phyloP scores from a whole-genome alignment of 37 sponge, comb jelly and placozoan genomes.

The Ephydatia muelleri region DNA sequence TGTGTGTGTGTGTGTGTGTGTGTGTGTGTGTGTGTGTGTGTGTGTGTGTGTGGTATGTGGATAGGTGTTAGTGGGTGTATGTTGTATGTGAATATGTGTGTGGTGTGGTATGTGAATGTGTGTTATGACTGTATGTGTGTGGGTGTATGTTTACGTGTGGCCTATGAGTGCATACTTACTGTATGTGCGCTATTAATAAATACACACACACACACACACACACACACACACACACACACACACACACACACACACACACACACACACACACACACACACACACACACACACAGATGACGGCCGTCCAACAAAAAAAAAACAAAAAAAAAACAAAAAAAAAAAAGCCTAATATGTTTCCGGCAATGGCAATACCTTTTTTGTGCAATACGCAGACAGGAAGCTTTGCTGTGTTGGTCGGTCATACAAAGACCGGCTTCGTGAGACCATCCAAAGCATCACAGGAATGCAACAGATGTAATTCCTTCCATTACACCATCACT shows the following conservation, averaged over 20 bases:
- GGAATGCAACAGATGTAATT: neutral
- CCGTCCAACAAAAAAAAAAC: too few relatives aligned
- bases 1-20: constrained; percentile 1
- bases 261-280: neutral
- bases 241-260: constrained; percentile 20
- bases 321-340: too few relatives aligned
- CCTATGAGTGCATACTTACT: constrained; percentile 4
- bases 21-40: constrained; percentile 1
- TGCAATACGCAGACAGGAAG: neutral
- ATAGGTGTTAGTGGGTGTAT: neutral
- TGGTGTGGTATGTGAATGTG: neutral
- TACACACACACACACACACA: neutral
- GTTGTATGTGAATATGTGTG: neutral
- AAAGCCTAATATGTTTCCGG: too few relatives aligned
- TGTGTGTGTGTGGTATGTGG: neutral
- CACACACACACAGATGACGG: neutral
- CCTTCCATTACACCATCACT: neutral
- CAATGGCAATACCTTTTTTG: neutral
- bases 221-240: constrained; percentile 25
- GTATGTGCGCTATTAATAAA: neutral
- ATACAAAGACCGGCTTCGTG: neutral
- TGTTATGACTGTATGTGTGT: too few relatives aligned
- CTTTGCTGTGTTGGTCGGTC: neutral
- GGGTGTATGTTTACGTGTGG: too few relatives aligned
- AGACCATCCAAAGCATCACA: neutral